Percentiles rank a stretch among this genome's conserved stretches.
Evolutionary conservation across 2,113 vertebrate species (phyloP).

Genomic region (Menura novaehollandiae): DNA sequence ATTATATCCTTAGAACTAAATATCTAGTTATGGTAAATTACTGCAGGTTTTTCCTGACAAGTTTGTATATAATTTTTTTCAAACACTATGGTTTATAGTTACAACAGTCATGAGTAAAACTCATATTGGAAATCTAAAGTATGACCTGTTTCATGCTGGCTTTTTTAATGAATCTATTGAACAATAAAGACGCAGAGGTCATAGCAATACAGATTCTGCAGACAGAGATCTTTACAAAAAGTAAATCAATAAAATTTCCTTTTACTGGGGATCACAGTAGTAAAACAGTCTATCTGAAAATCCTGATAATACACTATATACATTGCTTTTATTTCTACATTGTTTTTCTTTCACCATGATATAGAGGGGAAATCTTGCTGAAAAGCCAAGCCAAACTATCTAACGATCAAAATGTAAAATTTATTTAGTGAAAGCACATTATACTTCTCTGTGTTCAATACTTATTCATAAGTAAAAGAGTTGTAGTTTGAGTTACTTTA

Average conservation of each 20-base stretch:
- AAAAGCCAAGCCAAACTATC: not conserved
- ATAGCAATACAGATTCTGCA: not conserved
- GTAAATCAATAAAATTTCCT: constrained; percentile 8
- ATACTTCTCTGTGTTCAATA: not conserved
- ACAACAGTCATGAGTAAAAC: not conserved
- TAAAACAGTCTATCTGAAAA: not conserved
- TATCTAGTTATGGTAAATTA: not conserved
- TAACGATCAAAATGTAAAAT: not conserved
- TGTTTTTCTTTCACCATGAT: not conserved
- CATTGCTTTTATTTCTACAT: not conserved
- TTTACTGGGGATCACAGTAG: not conserved
- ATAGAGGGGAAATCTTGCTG: not conserved
- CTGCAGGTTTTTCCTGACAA: not conserved
- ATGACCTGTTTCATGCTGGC: not conserved
- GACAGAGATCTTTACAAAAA: not conserved
- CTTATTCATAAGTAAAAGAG: not conserved
- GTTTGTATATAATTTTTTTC: not conserved
- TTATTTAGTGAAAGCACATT: not conserved
- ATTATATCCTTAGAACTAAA: not conserved
- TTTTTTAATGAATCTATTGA: constrained; percentile 13
- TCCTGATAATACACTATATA: not conserved
- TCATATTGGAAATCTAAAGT: not conserved
- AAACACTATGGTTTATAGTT: not conserved
- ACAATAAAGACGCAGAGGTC: not conserved
- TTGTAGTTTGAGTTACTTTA: not conserved